These are phyloP conservation scores for Proterorhinus semilunaris DNA, from an alignment of 2,113 vertebrate species.

Conservation along the genomic window DNA sequence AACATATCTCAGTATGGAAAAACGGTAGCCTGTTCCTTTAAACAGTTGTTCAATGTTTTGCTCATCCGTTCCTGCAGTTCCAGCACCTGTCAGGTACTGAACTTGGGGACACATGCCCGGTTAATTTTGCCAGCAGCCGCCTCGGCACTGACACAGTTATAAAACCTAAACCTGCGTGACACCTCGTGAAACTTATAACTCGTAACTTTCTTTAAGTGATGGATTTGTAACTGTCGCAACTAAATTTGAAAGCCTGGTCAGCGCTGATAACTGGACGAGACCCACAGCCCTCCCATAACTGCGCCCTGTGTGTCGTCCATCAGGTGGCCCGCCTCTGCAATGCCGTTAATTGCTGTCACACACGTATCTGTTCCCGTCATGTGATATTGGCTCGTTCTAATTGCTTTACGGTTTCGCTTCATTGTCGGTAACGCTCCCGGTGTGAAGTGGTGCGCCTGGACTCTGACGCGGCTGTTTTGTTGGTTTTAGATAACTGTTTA, in stretches of 20 bases:
- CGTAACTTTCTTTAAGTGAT: constrained; percentile 17
- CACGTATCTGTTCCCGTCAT: constrained; percentile 9
- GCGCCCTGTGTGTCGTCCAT: constrained; percentile 15
- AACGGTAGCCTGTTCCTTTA: too few relatives aligned
- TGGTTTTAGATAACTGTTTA: constrained; percentile 24
- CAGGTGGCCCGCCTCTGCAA: too few relatives aligned
- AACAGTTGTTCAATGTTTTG: too few relatives aligned
- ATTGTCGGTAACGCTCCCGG: not conserved
- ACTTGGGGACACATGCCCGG: not conserved
- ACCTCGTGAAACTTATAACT: constrained; percentile 32
- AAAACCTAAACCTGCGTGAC: constrained; percentile 13
- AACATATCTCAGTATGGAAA: too few relatives aligned
- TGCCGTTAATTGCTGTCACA: not conserved
- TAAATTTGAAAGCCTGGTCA: constrained; percentile 21
- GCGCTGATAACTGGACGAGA: constrained; percentile 23
- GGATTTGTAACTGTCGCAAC: constrained; percentile 1
- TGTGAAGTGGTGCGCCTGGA: not conserved
- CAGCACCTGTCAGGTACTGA: not conserved
- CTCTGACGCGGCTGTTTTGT: constrained; percentile 12
- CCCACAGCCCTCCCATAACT: not conserved
- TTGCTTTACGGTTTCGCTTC: constrained; percentile 7
- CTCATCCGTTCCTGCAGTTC: too few relatives aligned
- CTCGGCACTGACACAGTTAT: not conserved
- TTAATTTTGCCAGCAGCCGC: not conserved
- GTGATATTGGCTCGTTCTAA: constrained; percentile 10